Evolutionary conservation across 1,140 invertebrate genomes (phyloP).

Genomic region (Formica selysi): DNA sequence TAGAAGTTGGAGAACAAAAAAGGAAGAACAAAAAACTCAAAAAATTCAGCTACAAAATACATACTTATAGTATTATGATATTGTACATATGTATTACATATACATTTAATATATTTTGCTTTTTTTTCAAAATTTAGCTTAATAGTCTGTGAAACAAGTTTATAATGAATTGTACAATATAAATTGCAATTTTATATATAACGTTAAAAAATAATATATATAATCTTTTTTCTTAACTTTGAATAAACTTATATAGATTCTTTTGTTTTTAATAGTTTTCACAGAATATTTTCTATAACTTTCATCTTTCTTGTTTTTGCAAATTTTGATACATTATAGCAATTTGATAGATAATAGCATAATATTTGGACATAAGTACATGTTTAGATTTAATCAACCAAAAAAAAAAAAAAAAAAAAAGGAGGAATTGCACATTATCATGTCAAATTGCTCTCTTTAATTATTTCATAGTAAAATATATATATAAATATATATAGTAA

Average conservation of each 20-base stretch:
- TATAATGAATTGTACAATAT: background rate
- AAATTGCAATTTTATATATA: background rate
- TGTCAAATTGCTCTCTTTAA: background rate
- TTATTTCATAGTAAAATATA: background rate
- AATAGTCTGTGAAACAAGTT: background rate
- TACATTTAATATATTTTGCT: no score
- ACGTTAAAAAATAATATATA: background rate
- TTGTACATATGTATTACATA: no score
- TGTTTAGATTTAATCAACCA: background rate
- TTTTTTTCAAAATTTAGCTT: background rate
- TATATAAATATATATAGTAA: background rate
- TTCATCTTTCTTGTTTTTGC: background rate
- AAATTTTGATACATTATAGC: background rate
- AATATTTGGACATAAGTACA: background rate
- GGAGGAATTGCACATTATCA: background rate
- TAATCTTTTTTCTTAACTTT: background rate
- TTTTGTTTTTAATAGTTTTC: background rate
- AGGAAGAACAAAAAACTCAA: no score
- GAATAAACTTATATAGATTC: background rate
- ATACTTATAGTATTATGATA: no score
- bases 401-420: background rate
- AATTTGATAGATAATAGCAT: background rate
- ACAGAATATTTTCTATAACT: background rate
- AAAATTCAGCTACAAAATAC: no score
- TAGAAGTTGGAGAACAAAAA: no score